Evolutionary conservation across 2,888 invertebrate species (phyloP).

Genomic region (Cheilosia vernalis): DNA sequence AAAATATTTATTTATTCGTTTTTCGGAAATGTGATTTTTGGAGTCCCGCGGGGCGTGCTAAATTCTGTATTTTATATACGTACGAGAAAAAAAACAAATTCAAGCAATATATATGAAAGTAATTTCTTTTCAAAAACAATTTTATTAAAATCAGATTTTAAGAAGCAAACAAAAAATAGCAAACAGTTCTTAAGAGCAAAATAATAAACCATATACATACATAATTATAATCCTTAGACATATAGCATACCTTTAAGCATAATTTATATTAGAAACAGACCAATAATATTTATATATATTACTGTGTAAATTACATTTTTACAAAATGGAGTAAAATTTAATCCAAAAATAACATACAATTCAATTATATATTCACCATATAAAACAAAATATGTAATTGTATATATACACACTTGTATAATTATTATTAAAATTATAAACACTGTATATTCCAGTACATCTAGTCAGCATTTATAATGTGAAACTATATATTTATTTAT

Average conservation of each 20-base stretch:
- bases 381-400: conserved; percentile 50
- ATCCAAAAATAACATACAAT: conserved; percentile 49
- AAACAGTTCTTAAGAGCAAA: conserved; percentile 21
- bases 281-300: conserved; percentile 74
- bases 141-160: conserved; percentile 13
- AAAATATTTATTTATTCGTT: conserved; percentile 51
- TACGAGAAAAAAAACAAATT: conserved; percentile 59
- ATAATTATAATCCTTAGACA: conserved; percentile 45
- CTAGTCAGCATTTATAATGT: conserved; percentile 72
- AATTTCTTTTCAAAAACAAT: conserved; percentile 29
- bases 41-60: conserved; percentile 58
- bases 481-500: conserved; percentile 59
- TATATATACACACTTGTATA: conserved; percentile 62
- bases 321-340: conserved; percentile 61
- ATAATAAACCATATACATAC: conserved; percentile 13
- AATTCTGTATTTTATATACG: conserved; percentile 72
- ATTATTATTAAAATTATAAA: conserved; percentile 38
- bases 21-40: conserved; percentile 38
- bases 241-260: conserved; percentile 55
- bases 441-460: conserved; percentile 65
- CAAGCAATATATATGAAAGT: conserved; percentile 70
- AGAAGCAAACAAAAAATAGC: conserved; percentile 27
- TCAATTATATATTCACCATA: conserved; percentile 71
- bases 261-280: conserved; percentile 71
- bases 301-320: conserved; percentile 72